Evolutionary conservation across 2,888 invertebrate genomes (phyloP).

Genomic region (Eremobia ochroleuca): DNA sequence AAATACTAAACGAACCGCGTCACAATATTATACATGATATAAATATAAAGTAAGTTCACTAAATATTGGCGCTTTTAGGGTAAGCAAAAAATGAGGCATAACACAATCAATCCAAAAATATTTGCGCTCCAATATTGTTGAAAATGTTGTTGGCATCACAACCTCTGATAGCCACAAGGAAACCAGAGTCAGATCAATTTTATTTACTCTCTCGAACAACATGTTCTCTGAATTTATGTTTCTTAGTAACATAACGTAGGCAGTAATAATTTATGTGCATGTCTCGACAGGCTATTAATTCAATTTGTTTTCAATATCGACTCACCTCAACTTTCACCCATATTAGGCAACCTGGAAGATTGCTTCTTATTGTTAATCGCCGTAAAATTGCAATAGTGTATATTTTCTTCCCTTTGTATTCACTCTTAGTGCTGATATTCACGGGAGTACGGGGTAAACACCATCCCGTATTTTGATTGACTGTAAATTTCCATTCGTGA

Average conservation of each 20-base stretch:
- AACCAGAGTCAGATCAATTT: slow-evolving; percentile 48
- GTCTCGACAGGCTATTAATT: slow-evolving; percentile 77
- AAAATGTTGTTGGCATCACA: slow-evolving; percentile 6
- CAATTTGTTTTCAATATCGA: slow-evolving; percentile 79
- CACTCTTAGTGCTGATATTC: not conserved
- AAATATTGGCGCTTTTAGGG: slow-evolving; percentile 69
- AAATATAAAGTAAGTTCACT: slow-evolving; percentile 55
- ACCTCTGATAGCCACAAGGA: slow-evolving; percentile 17
- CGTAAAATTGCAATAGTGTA: slow-evolving; percentile 41
- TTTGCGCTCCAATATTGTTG: not conserved
- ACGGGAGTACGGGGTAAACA: not conserved
- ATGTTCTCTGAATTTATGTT: slow-evolving; percentile 64
- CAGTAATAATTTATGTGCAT: slow-evolving; percentile 77
- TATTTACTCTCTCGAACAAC: slow-evolving; percentile 57
- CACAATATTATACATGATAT: slow-evolving; percentile 65
- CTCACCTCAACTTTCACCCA: slow-evolving; percentile 79
- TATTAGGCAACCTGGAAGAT: slow-evolving; percentile 73
- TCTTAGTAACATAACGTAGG: slow-evolving; percentile 76
- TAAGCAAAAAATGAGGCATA: slow-evolving; percentile 60
- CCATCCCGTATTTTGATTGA: not conserved
- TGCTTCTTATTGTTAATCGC: slow-evolving; percentile 59
- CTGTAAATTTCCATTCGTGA: not conserved
- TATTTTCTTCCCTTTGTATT: slow-evolving; percentile 5
- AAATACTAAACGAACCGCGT: slow-evolving; percentile 77
- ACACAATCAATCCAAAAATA: slow-evolving; percentile 36